A percentile compares a stretch with the other conserved stretches of the same genome.
These are phyloP conservation scores for Haemorhous mexicanus DNA, from an alignment of 2,113 vertebrate species.

Conservation along the genomic window DNA sequence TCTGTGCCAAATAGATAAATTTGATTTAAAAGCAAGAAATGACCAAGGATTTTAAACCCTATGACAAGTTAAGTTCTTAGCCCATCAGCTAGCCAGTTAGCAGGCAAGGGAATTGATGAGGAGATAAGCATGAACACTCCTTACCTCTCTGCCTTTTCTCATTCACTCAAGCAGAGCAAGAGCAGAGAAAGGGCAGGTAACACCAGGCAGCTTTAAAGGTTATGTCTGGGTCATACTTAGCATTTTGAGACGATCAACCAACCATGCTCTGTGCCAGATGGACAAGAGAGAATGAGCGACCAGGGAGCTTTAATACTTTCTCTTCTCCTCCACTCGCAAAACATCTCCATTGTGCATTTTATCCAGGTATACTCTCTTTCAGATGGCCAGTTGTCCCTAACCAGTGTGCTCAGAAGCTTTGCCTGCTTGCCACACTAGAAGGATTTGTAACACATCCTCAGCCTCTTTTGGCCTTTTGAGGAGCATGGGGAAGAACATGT, in stretches of 20 bases:
- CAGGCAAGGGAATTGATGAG: background rate
- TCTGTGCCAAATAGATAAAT: background rate
- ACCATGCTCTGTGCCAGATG: background rate
- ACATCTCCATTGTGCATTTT: background rate
- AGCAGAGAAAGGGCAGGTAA: background rate
- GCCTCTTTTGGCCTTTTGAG: background rate
- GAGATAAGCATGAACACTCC: background rate
- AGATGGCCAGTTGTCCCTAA: background rate
- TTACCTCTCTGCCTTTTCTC: background rate
- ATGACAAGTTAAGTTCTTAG: background rate
- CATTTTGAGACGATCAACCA: background rate
- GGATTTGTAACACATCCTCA: background rate
- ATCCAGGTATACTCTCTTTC: background rate
- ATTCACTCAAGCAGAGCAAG: background rate
- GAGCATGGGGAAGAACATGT: fast-evolving
- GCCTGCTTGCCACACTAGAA: background rate
- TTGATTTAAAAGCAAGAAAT: background rate
- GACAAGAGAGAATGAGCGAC: background rate
- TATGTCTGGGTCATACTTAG: background rate
- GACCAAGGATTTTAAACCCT: background rate
- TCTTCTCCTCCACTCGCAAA: background rate
- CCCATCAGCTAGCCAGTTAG: background rate
- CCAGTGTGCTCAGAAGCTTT: background rate
- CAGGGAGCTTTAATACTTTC: background rate
- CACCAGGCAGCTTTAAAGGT: background rate